Base-by-base conservation (phyloP, 2,113 vertebrate species). In the Excalfactoria chinensis region DNA sequence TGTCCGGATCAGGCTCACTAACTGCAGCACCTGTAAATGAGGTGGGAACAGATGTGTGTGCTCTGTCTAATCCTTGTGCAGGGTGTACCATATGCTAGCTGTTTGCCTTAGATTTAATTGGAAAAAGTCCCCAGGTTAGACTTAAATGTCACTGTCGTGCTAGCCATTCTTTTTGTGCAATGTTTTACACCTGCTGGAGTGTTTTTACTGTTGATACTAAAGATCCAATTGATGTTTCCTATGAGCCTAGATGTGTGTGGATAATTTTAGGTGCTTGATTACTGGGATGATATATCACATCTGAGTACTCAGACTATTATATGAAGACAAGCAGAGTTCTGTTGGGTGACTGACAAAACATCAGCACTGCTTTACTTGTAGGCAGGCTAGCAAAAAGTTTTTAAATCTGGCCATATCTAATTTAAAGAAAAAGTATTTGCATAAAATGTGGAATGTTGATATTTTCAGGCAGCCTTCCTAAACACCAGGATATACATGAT, bases 401-500 rank as follows among this genome's bases (percentile, higher is more conserved):
- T 37, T 41, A 43, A 60, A 60, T 34, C 44, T 28, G 19, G 44
- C 41, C 5, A 25, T 46, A 35, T 46, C n/a, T 74, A 44, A 59
- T 46, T 49, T 49, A 49, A 49, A n/a, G n/a, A 32, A 49, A 37
- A 59, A 59, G 32, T 59, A 19, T 46, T 74, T n/a, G 25, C n/a
- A 46, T 25, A 59, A 18, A 25, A 60, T 37, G 41, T 46, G 32
- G 9, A n/a, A 46, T 59, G 9, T 26, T 22, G 44, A 74, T 17
- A n/a, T 62, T 28, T 37, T 49, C 20, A 76, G 32, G 14, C n/a
- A 46, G 48, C 37, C 43, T 32, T 40, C 48, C 22, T 49, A 74
- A 95, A 63, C 89, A 89, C 93, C 89, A 93, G 28, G 26, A 85
- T 80, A 32, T 32, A 55, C 56, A 87, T 90, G 68, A 53, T 55